Base-by-base conservation (phyloP, 2,888 invertebrate genomes). In the Eupithecia pulchellata region DNA sequence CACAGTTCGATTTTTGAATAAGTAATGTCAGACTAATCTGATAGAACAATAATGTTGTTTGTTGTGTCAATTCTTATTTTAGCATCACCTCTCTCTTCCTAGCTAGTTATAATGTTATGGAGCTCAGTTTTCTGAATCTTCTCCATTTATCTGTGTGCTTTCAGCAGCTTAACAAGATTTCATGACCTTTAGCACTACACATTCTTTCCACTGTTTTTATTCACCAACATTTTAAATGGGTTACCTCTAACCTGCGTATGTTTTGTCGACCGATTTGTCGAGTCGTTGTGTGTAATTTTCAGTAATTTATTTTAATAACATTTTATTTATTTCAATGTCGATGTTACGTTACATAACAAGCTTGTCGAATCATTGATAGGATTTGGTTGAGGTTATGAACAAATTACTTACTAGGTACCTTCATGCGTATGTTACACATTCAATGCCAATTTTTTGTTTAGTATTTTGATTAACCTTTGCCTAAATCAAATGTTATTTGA, bases 1-100 rank as follows among this genome's bases (percentile, higher is more conserved):
- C 78, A 84, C 80, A 77, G 78, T 80, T 78, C 80, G 80, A 80
- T 77, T 73, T 78, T 76, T 82, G 85, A 86, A 80, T 84, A 80
- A 83, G 57, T 73, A 76, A 77, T 72, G 20, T 62, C 68, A 63
- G n/a, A 5, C 34, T 61, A 61, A 36, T 42, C 27, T 57, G 34
- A 34, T 32, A 29, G 30, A 32, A 32, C 32, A 17, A 25, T 14
- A 5, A 39, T n/a, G 57, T 63, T 63, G 29, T 34, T 30, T 30
- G 17, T 27, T 13, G 25, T 25, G 13, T 25, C 20, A 52, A 52
- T 8, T 20, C 20, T 11, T 25, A 25, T 52, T 52, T 55, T 55
- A 25, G 25, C 27, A n/a, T 42, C n/a, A 42, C 20, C 20, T 47
- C 9, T 47, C 42, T n/a, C 42, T 42, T 42, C 42, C 42, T n/a